phyloP scores from a whole-genome alignment of 2,888 invertebrate species.

The Gortyna flavago region DNA sequence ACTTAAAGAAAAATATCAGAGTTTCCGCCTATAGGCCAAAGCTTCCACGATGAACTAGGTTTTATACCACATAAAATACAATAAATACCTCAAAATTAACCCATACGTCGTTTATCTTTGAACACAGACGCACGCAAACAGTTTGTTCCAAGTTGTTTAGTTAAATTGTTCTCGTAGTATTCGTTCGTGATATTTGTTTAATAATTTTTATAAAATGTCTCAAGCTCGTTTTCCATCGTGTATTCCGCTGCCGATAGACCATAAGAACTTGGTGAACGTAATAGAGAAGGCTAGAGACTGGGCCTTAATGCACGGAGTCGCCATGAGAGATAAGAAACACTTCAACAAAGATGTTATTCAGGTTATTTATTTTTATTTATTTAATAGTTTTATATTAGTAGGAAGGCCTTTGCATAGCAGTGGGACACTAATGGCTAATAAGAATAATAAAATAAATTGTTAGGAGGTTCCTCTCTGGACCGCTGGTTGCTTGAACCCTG shows the following conservation, averaged over 20 bases:
- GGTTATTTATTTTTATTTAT: slow-evolving; percentile 67
- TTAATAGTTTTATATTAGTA: neutral
- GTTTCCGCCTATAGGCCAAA: no score
- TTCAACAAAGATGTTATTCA: slow-evolving; percentile 92
- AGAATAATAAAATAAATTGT: neutral
- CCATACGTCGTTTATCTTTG: slow-evolving; percentile 31
- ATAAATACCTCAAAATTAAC: slow-evolving; percentile 41
- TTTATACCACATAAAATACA: slow-evolving; percentile 27
- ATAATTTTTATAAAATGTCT: slow-evolving; percentile 76
- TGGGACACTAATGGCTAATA: neutral
- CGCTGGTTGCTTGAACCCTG: no score
- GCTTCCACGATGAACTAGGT: slow-evolving; percentile 11
- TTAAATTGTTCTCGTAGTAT: slow-evolving; percentile 2
- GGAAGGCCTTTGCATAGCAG: neutral
- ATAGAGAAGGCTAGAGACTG: slow-evolving; percentile 94
- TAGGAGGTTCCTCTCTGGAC: neutral
- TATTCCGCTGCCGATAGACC: slow-evolving; percentile 92
- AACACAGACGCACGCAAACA: slow-evolving; percentile 12
- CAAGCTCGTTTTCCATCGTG: slow-evolving; percentile 89
- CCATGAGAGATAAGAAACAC: slow-evolving; percentile 93
- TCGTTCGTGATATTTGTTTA: neutral
- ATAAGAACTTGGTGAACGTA: slow-evolving; percentile 91
- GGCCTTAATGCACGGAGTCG: slow-evolving; percentile 95
- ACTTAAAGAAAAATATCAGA: neutral
- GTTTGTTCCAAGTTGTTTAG: neutral